phyloP scores from a whole-genome alignment of 2,113 vertebrate genomes.

The Papio anubis region DNA sequence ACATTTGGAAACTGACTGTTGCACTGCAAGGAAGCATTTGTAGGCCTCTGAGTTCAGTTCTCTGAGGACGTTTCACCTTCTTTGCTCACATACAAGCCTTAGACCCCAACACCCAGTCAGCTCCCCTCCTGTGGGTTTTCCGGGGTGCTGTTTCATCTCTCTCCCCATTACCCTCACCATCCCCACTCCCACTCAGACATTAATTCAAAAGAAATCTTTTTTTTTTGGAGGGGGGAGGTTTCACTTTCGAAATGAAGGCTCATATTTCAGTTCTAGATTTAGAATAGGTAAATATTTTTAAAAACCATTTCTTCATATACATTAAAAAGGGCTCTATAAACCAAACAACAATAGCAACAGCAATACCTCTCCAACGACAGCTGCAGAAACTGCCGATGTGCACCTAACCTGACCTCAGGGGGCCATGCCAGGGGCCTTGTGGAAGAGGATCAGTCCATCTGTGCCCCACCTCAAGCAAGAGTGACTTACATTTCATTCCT shows the following conservation, averaged over 20 bases:
- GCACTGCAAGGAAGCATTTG: background rate
- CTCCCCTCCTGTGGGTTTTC: constrained; percentile 30
- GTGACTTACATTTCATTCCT: background rate
- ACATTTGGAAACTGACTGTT: constrained; percentile 70
- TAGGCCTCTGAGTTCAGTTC: constrained; percentile 63
- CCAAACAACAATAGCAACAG: too few relatives aligned
- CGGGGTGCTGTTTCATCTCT: constrained; percentile 5
- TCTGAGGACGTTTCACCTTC: constrained; percentile 74
- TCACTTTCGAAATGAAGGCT: constrained; percentile 13
- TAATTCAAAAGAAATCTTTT: constrained; percentile 26
- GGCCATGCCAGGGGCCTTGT: background rate
- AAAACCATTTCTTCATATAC: background rate
- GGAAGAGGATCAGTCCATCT: too few relatives aligned
- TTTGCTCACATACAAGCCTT: constrained; percentile 65
- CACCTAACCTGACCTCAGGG: rapidly evolving
- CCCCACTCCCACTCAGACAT: background rate
- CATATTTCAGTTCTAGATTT: background rate
- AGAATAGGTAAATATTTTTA: background rate
- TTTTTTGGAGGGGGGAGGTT: background rate
- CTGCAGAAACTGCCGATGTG: background rate
- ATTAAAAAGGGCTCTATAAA: background rate
- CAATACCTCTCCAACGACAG: background rate
- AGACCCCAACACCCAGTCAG: background rate
- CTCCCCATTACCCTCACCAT: background rate
- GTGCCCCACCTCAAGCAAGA: rapidly evolving